phyloP scores from a whole-genome alignment of 1,140 invertebrate species.

The Aethina tumida region DNA sequence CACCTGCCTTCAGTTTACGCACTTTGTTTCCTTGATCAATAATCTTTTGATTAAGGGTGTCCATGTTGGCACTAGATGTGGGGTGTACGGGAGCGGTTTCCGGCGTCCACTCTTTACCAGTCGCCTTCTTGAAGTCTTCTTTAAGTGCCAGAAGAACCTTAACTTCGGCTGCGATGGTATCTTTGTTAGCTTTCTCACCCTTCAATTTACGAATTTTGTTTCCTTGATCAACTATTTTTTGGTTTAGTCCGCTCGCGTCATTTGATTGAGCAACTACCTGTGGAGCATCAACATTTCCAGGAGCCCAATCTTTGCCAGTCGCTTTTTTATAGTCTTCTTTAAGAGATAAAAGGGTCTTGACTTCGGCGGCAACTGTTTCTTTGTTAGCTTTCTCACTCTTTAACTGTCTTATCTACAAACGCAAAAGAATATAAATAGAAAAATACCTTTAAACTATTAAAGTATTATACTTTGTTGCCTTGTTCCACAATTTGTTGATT shows the following conservation, averaged over 20 bases:
- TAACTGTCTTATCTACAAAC: conserved; percentile 57
- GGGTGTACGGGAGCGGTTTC: conserved; percentile 29
- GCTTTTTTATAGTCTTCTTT: conserved; percentile 57
- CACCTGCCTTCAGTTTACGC: too few species aligned
- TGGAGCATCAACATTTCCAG: conserved; percentile 20
- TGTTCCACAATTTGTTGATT: conserved; percentile 42
- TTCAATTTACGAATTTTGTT: conserved; percentile 62
- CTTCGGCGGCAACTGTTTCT: conserved; percentile 44
- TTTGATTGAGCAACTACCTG: conserved; percentile 6
- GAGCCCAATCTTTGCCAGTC: conserved; percentile 55
- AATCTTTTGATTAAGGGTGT: conserved; percentile 47
- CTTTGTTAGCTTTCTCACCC: conserved; percentile 43
- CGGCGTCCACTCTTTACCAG: conserved; percentile 30
- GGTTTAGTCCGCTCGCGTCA: conserved; percentile 26
- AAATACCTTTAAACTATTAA: too few species aligned
- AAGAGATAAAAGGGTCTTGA: conserved; percentile 50
- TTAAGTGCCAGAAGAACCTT: conserved; percentile 66
- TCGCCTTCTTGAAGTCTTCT: conserved; percentile 61
- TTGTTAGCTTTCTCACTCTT: conserved; percentile 59
- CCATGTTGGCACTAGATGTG: conserved; percentile 6
- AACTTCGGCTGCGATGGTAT: conserved; percentile 59
- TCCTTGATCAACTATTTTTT: conserved; percentile 50
- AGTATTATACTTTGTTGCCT: too few species aligned
- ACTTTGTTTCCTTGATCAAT: conserved; percentile 63
- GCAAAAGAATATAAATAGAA: too few species aligned